Evolutionary conservation across 2,888 invertebrate genomes (phyloP).

Genomic region (Dysmachus trigonus): DNA sequence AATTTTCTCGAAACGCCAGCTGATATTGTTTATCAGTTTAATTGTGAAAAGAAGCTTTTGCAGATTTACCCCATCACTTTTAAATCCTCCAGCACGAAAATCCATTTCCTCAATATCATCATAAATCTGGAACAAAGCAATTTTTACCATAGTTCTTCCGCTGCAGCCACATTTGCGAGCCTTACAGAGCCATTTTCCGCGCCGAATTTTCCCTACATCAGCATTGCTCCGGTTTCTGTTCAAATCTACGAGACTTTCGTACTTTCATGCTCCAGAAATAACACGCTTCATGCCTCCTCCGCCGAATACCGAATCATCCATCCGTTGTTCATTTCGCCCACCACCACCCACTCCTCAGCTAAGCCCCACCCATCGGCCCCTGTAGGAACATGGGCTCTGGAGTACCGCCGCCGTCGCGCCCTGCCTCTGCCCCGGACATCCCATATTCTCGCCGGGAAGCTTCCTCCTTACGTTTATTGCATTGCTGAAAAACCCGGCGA

Average conservation of each 20-base stretch:
- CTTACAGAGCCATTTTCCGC: background rate
- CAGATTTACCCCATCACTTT: background rate
- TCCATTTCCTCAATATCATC: background rate
- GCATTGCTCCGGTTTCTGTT: background rate
- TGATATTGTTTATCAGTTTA: background rate
- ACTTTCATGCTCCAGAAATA: background rate
- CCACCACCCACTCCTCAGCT: background rate
- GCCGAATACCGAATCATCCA: background rate
- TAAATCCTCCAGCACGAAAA: background rate
- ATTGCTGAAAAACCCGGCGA: constrained; percentile 22
- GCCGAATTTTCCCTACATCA: background rate
- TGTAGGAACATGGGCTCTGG: background rate
- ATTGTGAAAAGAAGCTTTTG: background rate
- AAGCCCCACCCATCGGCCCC: background rate
- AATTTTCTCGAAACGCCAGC: too few species aligned
- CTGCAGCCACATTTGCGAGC: background rate
- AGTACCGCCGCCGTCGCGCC: background rate
- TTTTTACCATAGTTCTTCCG: background rate
- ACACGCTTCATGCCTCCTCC: background rate
- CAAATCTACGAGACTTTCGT: background rate
- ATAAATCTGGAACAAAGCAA: background rate
- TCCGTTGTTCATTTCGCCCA: background rate
- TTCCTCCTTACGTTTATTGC: constrained; percentile 10
- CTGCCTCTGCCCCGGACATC: too few species aligned
- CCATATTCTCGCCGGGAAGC: background rate